phyloP scores from a whole-genome alignment of 2,113 vertebrate genomes.

The Centrocercus urophasianus region DNA sequence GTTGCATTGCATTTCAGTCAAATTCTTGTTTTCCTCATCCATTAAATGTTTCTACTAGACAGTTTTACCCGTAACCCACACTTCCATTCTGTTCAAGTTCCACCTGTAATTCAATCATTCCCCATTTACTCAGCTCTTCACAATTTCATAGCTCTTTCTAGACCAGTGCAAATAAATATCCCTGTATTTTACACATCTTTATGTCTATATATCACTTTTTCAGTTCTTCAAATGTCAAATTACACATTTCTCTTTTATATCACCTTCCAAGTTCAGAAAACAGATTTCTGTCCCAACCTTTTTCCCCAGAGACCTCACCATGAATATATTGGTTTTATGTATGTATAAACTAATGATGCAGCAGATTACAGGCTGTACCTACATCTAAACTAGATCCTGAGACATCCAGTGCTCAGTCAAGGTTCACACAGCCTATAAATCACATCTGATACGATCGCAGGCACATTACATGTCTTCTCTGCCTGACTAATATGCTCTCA shows the following conservation, averaged over 20 bases:
- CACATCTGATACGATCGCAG: rapidly evolving
- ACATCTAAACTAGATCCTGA: neutral
- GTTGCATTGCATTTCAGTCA: neutral
- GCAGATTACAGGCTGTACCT: neutral
- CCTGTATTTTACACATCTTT: neutral
- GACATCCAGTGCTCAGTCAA: neutral
- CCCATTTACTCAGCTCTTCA: neutral
- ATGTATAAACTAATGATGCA: neutral
- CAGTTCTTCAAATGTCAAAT: neutral
- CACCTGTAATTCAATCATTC: neutral
- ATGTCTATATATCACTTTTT: neutral
- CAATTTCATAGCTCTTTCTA: neutral
- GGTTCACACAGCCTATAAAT: neutral
- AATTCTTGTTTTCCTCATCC: rapidly evolving
- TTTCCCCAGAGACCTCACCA: neutral
- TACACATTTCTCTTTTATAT: neutral
- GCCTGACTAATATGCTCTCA: neutral
- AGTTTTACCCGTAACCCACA: neutral
- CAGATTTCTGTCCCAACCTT: neutral
- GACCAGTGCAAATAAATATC: neutral
- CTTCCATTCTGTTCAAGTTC: neutral
- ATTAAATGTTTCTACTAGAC: neutral
- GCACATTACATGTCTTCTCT: neutral
- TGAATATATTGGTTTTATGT: neutral
- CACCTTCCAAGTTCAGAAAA: neutral